phyloP scores from a whole-genome alignment of 1,140 invertebrate species.

The Colletes gigas region DNA sequence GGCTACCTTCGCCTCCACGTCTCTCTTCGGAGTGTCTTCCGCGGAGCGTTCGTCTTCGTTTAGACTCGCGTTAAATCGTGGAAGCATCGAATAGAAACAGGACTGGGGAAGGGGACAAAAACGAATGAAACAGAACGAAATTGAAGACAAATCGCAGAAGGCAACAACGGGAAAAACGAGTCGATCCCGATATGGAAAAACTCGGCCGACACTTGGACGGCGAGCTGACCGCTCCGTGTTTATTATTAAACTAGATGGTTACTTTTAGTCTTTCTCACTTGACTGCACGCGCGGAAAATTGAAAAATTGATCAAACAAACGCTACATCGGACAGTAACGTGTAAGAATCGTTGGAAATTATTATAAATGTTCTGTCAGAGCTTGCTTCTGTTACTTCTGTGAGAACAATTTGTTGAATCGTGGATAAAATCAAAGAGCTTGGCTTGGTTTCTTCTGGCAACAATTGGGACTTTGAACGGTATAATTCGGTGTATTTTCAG shows the following conservation, averaged over 20 bases:
- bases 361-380: too few species aligned
- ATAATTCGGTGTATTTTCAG: too few species aligned
- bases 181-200: conserved; percentile 72
- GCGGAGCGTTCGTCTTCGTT: too few species aligned
- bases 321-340: too few species aligned
- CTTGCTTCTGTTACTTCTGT: too few species aligned
- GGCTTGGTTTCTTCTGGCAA: too few species aligned
- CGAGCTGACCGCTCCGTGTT: conserved; percentile 64
- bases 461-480: too few species aligned
- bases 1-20: conserved; percentile 9
- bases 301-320: too few species aligned
- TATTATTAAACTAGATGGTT: conserved; percentile 77
- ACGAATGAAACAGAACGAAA: conserved; percentile 37
- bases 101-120: conserved; percentile 5
- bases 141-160: conserved; percentile 38
- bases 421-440: too few species aligned
- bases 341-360: too few species aligned
- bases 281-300: too few species aligned
- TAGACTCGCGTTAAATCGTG: not conserved
- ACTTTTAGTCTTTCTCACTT: conserved; percentile 25
- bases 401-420: too few species aligned
- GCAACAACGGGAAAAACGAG: conserved; percentile 69
- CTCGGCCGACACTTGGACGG: conserved; percentile 61
- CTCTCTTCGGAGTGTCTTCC: conserved; percentile 21
- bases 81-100: conserved; percentile 1